Conservation (phyloP, 2,888 invertebrate species). For the Lithophane semibrunnea region DNA sequence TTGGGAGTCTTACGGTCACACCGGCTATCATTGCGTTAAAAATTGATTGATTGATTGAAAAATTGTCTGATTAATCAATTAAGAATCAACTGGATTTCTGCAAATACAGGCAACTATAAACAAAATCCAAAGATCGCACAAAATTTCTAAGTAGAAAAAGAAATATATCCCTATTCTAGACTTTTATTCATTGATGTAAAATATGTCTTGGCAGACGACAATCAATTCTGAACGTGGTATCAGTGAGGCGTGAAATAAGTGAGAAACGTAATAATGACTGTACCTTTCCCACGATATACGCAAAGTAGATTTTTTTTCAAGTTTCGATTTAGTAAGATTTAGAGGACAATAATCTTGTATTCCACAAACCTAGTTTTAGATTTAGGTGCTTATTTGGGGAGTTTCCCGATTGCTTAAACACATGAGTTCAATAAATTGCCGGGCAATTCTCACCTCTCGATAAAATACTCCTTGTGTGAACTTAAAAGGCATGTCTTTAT, state of each 20-base stretch:
- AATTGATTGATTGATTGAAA: too few species aligned
- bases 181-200: constrained; percentile 54
- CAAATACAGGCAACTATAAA: neutral
- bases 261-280: constrained; percentile 49
- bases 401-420: neutral
- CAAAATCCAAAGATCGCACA: constrained; percentile 20
- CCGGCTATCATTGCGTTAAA: too few species aligned
- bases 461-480: neutral
- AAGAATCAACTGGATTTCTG: neutral
- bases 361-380: neutral
- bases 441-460: neutral
- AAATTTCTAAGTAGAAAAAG: constrained; percentile 12
- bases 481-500: too few species aligned
- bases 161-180: constrained; percentile 33
- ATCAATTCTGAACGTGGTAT: constrained; percentile 62
- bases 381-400: neutral
- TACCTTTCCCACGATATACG: constrained; percentile 37
- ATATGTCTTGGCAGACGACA: constrained; percentile 53
- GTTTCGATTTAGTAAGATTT: constrained; percentile 36
- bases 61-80: neutral
- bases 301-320: constrained; percentile 18
- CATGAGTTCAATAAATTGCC: neutral
- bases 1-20: too few species aligned
- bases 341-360: neutral
- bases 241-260: constrained; percentile 58